Evolutionary conservation across 2,888 invertebrate genomes (phyloP), one percentile per base, ranked within the genome.

Genomic region (Apocheima hispidaria): DNA sequence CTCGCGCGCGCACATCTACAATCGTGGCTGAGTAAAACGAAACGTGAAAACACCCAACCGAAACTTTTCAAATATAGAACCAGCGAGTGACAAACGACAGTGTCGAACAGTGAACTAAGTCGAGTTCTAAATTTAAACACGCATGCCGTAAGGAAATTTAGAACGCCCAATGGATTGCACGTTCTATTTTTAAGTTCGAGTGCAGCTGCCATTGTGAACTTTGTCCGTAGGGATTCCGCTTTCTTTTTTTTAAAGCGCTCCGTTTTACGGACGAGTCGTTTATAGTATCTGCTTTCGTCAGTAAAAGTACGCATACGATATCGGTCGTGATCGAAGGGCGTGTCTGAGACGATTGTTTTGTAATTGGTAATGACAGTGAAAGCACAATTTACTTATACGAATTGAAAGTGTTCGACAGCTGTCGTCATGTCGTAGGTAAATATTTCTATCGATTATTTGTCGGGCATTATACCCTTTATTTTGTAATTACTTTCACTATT

Each of bases 121-220:
- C 87, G 86, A 81, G 84, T 81, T 87, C 89, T 91, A 90, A 84
- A 84, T 89, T 83, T 91, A 90, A 84, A 82, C 83, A 58, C 80
- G 82, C 89, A 88, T 90, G 84, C 88, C 88, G 86, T 86, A 86
- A 85, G 80, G 86, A 89, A 84, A 92, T 91, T 88, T 92, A 88
- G 91, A 88, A 82, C 92, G 81, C 81, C 85, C 84, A 87, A 88
- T 88, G 87, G 85, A 89, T 87, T 89, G 88, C 88, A 84, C 78
- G 86, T 82, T 84, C 89, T 89, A 88, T 82, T 82, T 88, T 85
- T 88, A 87, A 84, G 79, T 70, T 71, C 77, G 80, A 85, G 79
- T 87, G 90, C 92, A 91, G 90, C 90, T 90, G 90, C 90, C 84
- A 81, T 83, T 78, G 82, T 87, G 86, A 88, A 89, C 90, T 88